Base-by-base conservation (phyloP, 2,797 vertebrate species). In the Anguilla marmorata region DNA sequence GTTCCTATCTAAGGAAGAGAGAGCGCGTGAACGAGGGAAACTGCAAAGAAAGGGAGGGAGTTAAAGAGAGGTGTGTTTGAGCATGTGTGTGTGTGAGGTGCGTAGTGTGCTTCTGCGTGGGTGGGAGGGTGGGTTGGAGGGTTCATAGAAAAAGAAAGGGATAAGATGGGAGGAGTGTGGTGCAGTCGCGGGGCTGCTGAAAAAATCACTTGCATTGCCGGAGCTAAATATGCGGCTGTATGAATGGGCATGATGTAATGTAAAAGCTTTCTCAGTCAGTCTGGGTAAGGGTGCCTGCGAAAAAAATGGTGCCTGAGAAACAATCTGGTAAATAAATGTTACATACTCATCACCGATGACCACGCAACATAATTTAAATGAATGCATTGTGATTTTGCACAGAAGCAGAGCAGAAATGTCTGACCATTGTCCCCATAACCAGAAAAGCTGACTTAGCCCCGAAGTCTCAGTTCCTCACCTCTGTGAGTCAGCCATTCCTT, bases 401-500 rank as follows among this genome's bases (percentile, higher is more conserved):
- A n/a, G 5, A 19, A 19, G 27, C 19, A 24, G 79, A 19, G 27
- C 19, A 24, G 79, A 82, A 50, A 11, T 45, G 37, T 80, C 6
- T 30, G 41, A 19, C 1, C 16, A 30, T 33, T 50, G 76, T 41
- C 76, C 16, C 19, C 8, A 3, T 21, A 24, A 82, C 41, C 9
- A 82, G 45, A 33, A 8, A 82, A 84, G 50, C 11, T 84, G 48
- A 52, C 48, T 84, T 14, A 1, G 5, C 24, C 69, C 66, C 19
- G 33, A 76, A 76, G 14, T 37, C 37, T 45, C 88, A 88, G 84
- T 86, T 16, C 37, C 94, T 90, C 76, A 97, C 96, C 96, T 95
- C 93, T 91, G 90, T 96, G 94, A 27, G 95, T 93, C 88, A 97
- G 89, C 96, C 96, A 97, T 90, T 97, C 96, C 90, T 96, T 96